These are phyloP conservation scores for Diachasmimorpha longicaudata DNA, from an alignment of 1,140 invertebrate genomes.

Conservation along the genomic window DNA sequence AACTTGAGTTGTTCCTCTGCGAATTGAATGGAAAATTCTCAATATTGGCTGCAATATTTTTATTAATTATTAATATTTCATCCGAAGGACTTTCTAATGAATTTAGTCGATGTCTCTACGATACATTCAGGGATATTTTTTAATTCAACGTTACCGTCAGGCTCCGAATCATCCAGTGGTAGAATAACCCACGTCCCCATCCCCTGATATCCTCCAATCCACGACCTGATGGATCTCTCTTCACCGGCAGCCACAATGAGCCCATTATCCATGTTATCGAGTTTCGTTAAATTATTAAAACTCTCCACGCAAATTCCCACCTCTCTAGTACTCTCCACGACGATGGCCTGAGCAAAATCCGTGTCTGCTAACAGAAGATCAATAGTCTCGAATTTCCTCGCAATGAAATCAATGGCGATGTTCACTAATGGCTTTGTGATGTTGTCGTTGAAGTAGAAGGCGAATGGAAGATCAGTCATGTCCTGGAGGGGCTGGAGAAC, in stretches of 20 bases:
- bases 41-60: too few relatives aligned
- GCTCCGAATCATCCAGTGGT: constrained; percentile 44
- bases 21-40: too few relatives aligned
- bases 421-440: constrained; percentile 43
- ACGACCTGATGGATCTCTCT: constrained; percentile 40
- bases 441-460: constrained; percentile 43
- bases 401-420: constrained; percentile 45
- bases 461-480: constrained; percentile 45
- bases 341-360: constrained; percentile 26
- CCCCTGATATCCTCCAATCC: constrained; percentile 37
- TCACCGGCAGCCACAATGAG: constrained; percentile 45
- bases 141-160: constrained; percentile 42
- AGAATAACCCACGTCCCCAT: constrained; percentile 49
- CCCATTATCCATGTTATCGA: constrained; percentile 33
- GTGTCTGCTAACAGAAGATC: constrained; percentile 45
- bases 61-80: too few relatives aligned
- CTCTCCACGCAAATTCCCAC: constrained; percentile 51
- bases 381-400: constrained; percentile 40
- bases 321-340: constrained; percentile 40
- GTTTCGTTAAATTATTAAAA: constrained; percentile 27
- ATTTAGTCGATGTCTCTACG: too few relatives aligned
- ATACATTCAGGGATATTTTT: too few relatives aligned
- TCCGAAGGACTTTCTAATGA: too few relatives aligned
- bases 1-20: too few relatives aligned
- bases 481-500: constrained; percentile 45